Conservation (phyloP, 2,113 vertebrate species). For the Lucifuga dentata region DNA sequence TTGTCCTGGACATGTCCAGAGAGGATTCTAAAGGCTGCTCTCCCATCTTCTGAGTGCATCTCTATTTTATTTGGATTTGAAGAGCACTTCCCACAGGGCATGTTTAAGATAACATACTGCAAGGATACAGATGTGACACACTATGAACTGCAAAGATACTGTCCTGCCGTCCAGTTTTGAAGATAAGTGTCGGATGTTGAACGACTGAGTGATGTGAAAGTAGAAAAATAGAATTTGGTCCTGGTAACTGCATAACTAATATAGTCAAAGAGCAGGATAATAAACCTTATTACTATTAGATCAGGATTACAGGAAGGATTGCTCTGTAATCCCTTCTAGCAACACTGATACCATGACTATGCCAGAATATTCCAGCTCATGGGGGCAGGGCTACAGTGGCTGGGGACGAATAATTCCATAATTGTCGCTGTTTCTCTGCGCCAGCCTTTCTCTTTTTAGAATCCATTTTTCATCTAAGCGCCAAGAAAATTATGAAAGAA, state of each 20-base stretch:
- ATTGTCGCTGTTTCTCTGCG: too few relatives aligned
- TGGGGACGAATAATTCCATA: too few relatives aligned
- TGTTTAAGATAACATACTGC: conserved; percentile 43
- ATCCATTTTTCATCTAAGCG: too few relatives aligned
- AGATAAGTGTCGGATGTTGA: conserved; percentile 1
- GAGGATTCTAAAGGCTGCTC: conserved; percentile 33
- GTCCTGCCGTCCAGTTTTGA: conserved; percentile 27
- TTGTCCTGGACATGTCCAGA: conserved; percentile 37
- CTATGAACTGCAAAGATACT: conserved; percentile 12
- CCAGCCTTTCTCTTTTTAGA: too few relatives aligned
- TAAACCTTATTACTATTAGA: conserved; percentile 54
- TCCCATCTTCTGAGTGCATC: not conserved
- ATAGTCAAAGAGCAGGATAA: conserved; percentile 36
- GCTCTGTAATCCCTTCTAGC: conserved; percentile 43
- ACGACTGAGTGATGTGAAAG: not conserved
- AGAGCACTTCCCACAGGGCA: conserved; percentile 33
- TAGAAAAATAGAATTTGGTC: conserved; percentile 22
- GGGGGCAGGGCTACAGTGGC: too few relatives aligned
- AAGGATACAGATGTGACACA: conserved; percentile 26
- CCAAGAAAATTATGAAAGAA: too few relatives aligned
- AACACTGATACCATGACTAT: conserved; percentile 21
- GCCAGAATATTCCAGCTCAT: conserved; percentile 25
- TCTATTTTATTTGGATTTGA: conserved; percentile 49
- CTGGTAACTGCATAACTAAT: conserved; percentile 31
- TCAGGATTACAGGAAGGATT: conserved; percentile 44